Conservation (phyloP, 2,113 vertebrate species). For the Bubalus kerabau region DNA sequence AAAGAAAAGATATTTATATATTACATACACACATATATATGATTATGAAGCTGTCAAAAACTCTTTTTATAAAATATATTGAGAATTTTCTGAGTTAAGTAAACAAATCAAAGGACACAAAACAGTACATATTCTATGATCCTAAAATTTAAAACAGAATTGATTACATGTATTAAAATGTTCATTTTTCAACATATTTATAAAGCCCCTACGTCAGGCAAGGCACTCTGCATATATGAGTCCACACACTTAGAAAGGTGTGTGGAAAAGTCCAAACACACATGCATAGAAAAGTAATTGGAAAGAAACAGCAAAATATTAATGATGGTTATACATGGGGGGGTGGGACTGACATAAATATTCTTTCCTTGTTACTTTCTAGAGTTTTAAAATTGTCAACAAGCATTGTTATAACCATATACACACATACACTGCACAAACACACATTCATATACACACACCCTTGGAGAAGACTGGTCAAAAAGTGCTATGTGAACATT, state of each 20-base stretch:
- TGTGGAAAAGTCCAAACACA: neutral
- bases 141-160: neutral
- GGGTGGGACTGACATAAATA: neutral
- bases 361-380: neutral
- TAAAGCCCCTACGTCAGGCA: neutral
- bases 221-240: neutral
- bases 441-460: neutral
- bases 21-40: neutral
- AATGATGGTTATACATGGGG: neutral
- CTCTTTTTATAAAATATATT: neutral
- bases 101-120: neutral
- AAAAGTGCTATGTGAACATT: neutral
- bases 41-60: neutral
- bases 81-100: neutral
- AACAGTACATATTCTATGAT: neutral
- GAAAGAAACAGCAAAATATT: neutral
- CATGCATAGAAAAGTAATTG: neutral
- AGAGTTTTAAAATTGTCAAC: neutral
- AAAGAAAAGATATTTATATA: neutral
- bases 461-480: neutral
- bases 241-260: neutral
- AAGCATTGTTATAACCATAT: neutral
- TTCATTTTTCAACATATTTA: neutral
- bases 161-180: neutral
- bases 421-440: neutral